These are phyloP conservation scores for Myiopsitta monachus DNA, from an alignment of 2,113 vertebrate genomes.

Conservation along the genomic window DNA sequence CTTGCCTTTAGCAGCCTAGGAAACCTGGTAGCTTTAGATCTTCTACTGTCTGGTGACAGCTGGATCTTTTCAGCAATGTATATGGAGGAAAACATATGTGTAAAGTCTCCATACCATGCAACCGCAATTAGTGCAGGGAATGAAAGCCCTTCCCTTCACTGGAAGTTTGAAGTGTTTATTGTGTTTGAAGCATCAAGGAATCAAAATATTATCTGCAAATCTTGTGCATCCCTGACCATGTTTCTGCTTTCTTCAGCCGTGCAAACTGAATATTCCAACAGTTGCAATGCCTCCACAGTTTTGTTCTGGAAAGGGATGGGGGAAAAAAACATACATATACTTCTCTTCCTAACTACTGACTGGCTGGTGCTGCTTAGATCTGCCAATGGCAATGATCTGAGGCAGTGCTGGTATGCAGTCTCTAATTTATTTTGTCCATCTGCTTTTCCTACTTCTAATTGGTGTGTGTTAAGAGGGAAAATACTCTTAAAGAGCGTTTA, in stretches of 20 bases:
- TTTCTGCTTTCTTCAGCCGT: background rate
- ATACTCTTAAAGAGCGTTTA: background rate
- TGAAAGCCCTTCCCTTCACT: background rate
- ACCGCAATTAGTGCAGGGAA: background rate
- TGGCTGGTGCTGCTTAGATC: background rate
- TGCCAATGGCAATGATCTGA: conserved; percentile 32
- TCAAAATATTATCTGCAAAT: background rate
- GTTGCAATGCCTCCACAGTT: background rate
- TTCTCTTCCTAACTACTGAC: background rate
- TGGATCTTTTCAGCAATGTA: background rate
- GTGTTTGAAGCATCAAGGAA: background rate
- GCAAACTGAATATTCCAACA: background rate
- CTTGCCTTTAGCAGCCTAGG: background rate
- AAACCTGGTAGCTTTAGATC: background rate
- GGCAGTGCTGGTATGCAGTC: background rate
- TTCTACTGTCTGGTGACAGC: background rate
- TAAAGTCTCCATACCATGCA: background rate
- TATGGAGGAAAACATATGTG: background rate
- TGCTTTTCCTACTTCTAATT: conserved; percentile 55
- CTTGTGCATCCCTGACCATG: background rate
- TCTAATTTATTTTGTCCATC: conserved; percentile 63
- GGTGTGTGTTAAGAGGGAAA: background rate
- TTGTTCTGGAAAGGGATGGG: background rate
- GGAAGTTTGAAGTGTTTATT: background rate
- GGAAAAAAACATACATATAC: background rate